These are phyloP conservation scores for Volucella inflata DNA, from an alignment of 2,888 invertebrate genomes.

Conservation along the genomic window DNA sequence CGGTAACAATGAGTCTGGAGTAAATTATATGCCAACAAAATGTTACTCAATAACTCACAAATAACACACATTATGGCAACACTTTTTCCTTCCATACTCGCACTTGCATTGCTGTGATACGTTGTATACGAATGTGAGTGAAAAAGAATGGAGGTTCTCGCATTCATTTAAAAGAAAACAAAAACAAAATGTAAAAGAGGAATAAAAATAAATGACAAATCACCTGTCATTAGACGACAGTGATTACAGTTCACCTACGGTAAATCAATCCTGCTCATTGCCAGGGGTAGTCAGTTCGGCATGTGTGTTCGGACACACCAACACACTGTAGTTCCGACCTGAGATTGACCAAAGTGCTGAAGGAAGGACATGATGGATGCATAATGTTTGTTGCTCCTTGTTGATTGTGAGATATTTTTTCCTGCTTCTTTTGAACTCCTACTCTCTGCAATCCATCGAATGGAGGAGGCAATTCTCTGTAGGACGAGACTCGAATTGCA, in stretches of 20 bases:
- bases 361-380: neutral
- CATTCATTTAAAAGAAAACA: neutral
- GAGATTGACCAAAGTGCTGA: neutral
- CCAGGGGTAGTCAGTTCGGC: constrained; percentile 1
- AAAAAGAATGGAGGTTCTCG: neutral
- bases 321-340: too few species aligned
- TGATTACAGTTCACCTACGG: constrained; percentile 58
- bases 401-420: constrained; percentile 21
- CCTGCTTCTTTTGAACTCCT: too few species aligned
- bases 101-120: constrained; percentile 2
- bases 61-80: too few species aligned
- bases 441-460: neutral
- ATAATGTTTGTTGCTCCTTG: constrained; percentile 18
- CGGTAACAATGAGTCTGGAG: too few species aligned
- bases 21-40: too few species aligned
- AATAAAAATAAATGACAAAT: constrained; percentile 45
- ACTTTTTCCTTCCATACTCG: neutral
- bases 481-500: constrained; percentile 7
- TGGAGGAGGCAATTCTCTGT: too few species aligned
- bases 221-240: constrained; percentile 61
- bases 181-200: neutral
- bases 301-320: neutral
- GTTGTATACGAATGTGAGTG: neutral
- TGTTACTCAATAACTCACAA: too few species aligned
- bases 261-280: constrained; percentile 17